Base-by-base conservation (phyloP, 2,888 invertebrate genomes). In the Bugula neritina region DNA sequence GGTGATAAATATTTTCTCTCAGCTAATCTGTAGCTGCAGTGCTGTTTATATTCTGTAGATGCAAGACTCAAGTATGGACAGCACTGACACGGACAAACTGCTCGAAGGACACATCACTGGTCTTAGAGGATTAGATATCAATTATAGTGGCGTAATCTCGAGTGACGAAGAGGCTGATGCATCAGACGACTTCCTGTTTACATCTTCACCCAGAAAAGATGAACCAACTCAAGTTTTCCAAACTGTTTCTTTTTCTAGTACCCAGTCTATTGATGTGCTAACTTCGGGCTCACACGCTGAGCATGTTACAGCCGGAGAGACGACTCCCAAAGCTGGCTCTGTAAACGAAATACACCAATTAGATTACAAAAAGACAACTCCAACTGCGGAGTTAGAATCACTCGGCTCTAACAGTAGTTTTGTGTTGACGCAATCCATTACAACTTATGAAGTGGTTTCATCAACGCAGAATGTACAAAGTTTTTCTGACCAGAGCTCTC, bases 31-130 rank as follows among this genome's bases (percentile, higher is more conserved):
- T n/a, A n/a, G n/a, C n/a, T n/a, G n/a, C n/a, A n/a, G n/a, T n/a
- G n/a, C 17, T 43, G 43, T 43, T 5, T 43, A 17, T 63, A 3
- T 63, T 25, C 23, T 57, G 21, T 63, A 63, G 63, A 21, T 63
- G 35, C 69, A 58, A 23, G 43, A 69, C 35, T 89, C 89, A 77
- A 87, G 89, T 76, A 87, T 87, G 70, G 63, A 63, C 63, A 63
- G 63, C 31, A 63, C 27, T 63, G 63, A 63, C 63, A 63, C 63
- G 2, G 63, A 63, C 31, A 31, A 31, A 34, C 63, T 63, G 31
- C 34, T 63, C 3, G 63, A 63, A 29, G 63, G 63, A 13, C 63
- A 63, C n/a, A 63, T 63, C 5, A 29, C 29, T 13, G 63, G 63
- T 3, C 63, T 63, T 31, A 63, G 31, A n/a, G 63, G 63, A 10